These are phyloP conservation scores for Corythornis cristatus DNA, from an alignment of 2,113 vertebrate genomes.

Conservation along the genomic window DNA sequence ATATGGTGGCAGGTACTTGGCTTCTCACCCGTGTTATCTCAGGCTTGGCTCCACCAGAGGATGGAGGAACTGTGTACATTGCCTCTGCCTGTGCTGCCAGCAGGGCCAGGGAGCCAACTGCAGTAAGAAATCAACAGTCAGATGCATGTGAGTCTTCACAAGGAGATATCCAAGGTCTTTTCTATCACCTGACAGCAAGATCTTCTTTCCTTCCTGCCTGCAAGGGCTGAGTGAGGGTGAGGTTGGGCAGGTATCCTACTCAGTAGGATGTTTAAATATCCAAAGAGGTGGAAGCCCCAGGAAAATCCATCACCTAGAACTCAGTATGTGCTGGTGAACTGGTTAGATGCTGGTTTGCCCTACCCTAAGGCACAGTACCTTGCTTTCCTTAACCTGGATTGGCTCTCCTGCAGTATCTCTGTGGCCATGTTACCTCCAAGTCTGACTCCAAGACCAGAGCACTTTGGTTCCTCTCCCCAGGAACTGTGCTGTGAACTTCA, in stretches of 20 bases:
- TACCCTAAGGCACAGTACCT: not conserved
- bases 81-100: not conserved
- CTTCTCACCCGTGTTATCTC: slow-evolving; percentile 38
- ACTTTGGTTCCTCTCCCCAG: not conserved
- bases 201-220: not conserved
- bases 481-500: not conserved
- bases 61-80: not conserved
- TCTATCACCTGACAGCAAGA: not conserved
- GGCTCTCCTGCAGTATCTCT: not conserved
- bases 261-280: not conserved
- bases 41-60: not conserved
- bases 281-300: not conserved
- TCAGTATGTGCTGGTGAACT: not conserved
- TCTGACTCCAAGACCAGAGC: not conserved
- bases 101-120: slow-evolving; percentile 15
- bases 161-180: slow-evolving; percentile 40
- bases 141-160: not conserved
- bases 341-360: not conserved
- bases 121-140: slow-evolving; percentile 26
- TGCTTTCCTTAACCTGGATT: not conserved
- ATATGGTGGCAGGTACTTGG: slow-evolving; percentile 39
- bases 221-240: not conserved
- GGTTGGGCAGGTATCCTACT: not conserved
- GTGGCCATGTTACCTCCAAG: not conserved
- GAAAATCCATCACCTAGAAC: not conserved